Conservation (phyloP, 2,797 vertebrate genomes). For the Echeneis naucrates region DNA sequence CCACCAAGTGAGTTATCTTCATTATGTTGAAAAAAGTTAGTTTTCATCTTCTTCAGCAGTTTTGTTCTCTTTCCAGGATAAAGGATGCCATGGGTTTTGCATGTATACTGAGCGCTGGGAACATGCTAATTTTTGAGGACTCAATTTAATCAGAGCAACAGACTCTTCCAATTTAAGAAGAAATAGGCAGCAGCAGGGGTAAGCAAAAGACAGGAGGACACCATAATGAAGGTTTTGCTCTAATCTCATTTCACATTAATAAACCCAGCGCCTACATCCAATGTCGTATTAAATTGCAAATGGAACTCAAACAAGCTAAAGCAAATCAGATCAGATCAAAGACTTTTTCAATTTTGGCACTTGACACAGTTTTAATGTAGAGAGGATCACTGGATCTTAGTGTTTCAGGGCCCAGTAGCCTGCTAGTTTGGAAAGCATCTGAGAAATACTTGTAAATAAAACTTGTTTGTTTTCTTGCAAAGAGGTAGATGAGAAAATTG, state of each 20-base stretch:
- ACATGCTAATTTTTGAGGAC: constrained; percentile 37
- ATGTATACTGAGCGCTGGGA: constrained; percentile 17
- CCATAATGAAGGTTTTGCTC: constrained; percentile 25
- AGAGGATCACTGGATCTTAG: background rate
- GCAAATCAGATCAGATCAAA: background rate
- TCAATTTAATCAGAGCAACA: constrained; percentile 22
- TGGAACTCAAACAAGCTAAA: background rate
- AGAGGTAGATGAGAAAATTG: background rate
- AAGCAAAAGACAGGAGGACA: constrained; percentile 7
- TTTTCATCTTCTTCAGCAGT: constrained; percentile 46
- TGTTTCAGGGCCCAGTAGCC: no score
- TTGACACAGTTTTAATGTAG: background rate
- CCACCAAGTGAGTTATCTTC: constrained; percentile 59
- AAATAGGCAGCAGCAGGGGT: constrained; percentile 3
- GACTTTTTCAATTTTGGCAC: background rate
- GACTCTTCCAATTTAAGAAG: constrained; percentile 28
- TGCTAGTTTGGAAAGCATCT: no score
- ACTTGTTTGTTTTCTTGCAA: no score
- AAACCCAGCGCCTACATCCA: constrained; percentile 8
- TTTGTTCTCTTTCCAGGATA: constrained; percentile 48
- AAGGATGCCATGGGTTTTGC: constrained; percentile 21
- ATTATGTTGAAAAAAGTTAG: constrained; percentile 49
- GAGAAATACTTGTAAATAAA: no score
- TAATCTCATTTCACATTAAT: constrained; percentile 21
- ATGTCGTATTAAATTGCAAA: background rate